These are phyloP conservation scores for Mareca strepera DNA, from an alignment of 2,797 vertebrate species.

Conservation along the genomic window DNA sequence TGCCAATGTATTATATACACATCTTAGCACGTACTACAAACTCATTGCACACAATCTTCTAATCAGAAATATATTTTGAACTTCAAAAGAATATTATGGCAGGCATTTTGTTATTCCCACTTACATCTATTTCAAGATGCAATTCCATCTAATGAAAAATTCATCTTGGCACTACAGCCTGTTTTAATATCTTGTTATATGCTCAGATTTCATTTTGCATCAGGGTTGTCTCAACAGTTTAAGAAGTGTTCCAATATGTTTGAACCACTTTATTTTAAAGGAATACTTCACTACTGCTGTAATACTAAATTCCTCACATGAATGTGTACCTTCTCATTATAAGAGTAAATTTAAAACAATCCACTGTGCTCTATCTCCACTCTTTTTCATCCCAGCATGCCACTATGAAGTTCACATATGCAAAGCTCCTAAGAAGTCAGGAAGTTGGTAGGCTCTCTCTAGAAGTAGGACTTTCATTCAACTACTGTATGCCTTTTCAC, in stretches of 20 bases:
- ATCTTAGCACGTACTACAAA: not conserved
- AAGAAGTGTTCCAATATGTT: not conserved
- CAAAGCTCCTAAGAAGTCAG: not conserved
- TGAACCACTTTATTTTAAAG: not conserved
- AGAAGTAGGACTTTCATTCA: not conserved
- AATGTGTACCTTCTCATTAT: not conserved
- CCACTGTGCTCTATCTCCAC: not conserved
- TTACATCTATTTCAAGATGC: not conserved
- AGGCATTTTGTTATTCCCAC: not conserved
- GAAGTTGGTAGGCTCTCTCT: not conserved
- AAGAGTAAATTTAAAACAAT: not conserved
- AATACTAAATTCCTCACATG: not conserved
- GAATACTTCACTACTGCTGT: not conserved
- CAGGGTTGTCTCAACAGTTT: not conserved
- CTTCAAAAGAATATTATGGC: not conserved
- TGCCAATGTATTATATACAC: not conserved
- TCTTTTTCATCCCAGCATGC: not conserved
- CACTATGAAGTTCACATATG: not conserved
- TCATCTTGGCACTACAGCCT: not conserved
- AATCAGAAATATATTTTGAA: not conserved
- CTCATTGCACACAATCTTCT: not conserved
- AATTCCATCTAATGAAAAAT: not conserved
- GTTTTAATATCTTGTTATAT: not conserved
- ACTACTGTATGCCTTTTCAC: not conserved
- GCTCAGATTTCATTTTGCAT: not conserved